phyloP scores from a whole-genome alignment of 2,797 vertebrate genomes.

The Gallinago nigripennis region DNA sequence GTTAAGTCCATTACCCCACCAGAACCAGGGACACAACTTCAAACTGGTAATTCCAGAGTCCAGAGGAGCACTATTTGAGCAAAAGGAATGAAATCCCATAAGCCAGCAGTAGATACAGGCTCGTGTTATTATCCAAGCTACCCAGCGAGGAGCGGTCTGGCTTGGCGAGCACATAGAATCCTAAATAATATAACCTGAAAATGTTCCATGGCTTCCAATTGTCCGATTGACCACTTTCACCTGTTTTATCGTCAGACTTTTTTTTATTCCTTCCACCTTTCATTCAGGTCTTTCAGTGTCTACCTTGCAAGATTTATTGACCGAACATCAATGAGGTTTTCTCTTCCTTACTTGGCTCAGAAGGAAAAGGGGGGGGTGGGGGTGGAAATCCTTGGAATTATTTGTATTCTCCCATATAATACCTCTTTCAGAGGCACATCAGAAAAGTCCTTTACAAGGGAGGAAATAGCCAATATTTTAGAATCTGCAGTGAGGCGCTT shows the following conservation, averaged over 20 bases:
- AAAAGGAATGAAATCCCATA: not conserved
- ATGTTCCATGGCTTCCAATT: not conserved
- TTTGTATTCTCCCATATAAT: constrained; percentile 70
- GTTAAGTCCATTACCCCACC: not conserved
- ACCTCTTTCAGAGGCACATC: constrained; percentile 66
- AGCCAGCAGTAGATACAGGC: not conserved
- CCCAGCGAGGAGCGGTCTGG: not conserved
- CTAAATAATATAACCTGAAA: not conserved
- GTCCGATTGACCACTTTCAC: not conserved
- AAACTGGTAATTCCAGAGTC: not conserved
- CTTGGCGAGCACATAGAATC: not conserved
- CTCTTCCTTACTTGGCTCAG: constrained; percentile 23
- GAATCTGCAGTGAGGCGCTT: constrained; percentile 66
- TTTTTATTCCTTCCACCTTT: not conserved
- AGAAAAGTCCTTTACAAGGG: constrained; percentile 72
- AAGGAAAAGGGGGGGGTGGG: not conserved
- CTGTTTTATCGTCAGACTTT: not conserved
- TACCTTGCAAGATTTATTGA: constrained; percentile 20
- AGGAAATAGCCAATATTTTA: constrained; percentile 78
- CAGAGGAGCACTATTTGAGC: not conserved
- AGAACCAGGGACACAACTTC: not conserved
- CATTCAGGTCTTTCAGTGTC: not conserved
- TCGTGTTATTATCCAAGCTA: not conserved
- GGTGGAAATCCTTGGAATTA: constrained; percentile 54
- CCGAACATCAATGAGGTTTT: constrained; percentile 39